Evolutionary conservation across 2,113 vertebrate genomes (phyloP).

Genomic region (Nematolebias whitei): DNA sequence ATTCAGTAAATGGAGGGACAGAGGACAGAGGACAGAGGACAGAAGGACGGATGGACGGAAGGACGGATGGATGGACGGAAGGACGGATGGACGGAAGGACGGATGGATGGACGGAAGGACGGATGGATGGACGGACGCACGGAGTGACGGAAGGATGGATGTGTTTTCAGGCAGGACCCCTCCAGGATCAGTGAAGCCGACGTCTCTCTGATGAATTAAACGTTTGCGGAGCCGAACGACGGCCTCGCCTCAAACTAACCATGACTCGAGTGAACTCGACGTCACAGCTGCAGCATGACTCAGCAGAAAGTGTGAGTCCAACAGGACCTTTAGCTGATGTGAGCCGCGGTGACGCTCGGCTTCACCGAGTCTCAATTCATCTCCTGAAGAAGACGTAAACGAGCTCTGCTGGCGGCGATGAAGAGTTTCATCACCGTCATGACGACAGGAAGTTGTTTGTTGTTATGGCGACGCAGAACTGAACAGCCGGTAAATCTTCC

Average conservation of each 20-base stretch:
- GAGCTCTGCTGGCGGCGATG: background rate
- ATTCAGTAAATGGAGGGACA: background rate
- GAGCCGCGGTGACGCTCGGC: too few relatives aligned
- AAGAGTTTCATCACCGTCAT: background rate
- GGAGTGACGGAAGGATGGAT: too few relatives aligned
- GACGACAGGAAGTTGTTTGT: too few relatives aligned
- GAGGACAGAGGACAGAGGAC: background rate
- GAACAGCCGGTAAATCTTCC: too few relatives aligned
- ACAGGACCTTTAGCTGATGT: background rate
- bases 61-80: slow-evolving; percentile 8
- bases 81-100: background rate
- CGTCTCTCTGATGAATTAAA: slow-evolving; percentile 66
- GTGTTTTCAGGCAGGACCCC: slow-evolving; percentile 28
- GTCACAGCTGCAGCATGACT: slow-evolving; percentile 51
- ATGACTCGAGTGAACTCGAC: too few relatives aligned
- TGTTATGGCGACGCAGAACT: too few relatives aligned
- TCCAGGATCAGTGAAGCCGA: slow-evolving; percentile 21
- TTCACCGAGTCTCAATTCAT: background rate
- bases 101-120: background rate
- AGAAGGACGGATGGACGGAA: slow-evolving; percentile 4
- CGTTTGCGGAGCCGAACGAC: slow-evolving; percentile 57
- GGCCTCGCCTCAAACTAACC: too few relatives aligned
- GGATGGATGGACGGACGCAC: slow-evolving; percentile 14
- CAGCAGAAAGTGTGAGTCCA: slow-evolving; percentile 43
- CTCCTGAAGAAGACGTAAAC: too few relatives aligned